A percentile compares a stretch with the other conserved stretches of the same genome.
These are phyloP conservation scores for Acleris laterana DNA, from an alignment of 2,888 invertebrate species.

Conservation along the genomic window DNA sequence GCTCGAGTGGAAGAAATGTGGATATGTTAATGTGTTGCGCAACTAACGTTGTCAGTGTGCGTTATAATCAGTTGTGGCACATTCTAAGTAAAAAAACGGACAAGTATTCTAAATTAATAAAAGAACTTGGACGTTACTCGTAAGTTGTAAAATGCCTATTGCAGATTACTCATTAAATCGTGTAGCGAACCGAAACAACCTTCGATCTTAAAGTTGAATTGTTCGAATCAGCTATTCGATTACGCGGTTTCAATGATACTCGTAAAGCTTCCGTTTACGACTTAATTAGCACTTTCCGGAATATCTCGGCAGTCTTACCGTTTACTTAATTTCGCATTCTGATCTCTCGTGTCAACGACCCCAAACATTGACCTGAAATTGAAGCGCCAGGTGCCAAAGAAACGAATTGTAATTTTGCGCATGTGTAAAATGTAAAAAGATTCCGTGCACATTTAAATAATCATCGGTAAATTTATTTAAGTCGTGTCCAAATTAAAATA, in stretches of 20 bases:
- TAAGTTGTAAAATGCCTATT: background rate
- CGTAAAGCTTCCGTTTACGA: too few relatives aligned
- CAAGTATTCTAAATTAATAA: conserved; percentile 8
- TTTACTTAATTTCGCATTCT: conserved; percentile 18
- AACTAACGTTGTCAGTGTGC: conserved; percentile 4
- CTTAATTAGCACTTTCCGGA: background rate
- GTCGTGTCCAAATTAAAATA: conserved; percentile 26
- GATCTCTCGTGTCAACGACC: conserved; percentile 14
- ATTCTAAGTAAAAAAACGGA: conserved; percentile 1
- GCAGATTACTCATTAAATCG: too few relatives aligned
- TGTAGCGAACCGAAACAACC: too few relatives aligned
- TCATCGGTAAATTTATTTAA: conserved; percentile 22
- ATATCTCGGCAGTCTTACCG: conserved; percentile 1
- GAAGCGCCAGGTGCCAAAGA: conserved; percentile 3
- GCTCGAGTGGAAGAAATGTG: conserved; percentile 35
- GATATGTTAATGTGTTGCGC: conserved; percentile 13
- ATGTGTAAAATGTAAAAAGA: conserved; percentile 7
- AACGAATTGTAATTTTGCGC: background rate
- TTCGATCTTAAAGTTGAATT: too few relatives aligned
- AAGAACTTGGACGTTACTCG: background rate
- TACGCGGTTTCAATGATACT: too few relatives aligned
- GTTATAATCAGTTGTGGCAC: conserved; percentile 17
- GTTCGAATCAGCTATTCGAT: too few relatives aligned
- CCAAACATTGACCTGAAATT: conserved; percentile 8
- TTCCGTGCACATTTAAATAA: conserved; percentile 13